These are phyloP conservation scores for Exocentrus adspersus DNA, from an alignment of 2,888 invertebrate genomes.

Conservation along the genomic window DNA sequence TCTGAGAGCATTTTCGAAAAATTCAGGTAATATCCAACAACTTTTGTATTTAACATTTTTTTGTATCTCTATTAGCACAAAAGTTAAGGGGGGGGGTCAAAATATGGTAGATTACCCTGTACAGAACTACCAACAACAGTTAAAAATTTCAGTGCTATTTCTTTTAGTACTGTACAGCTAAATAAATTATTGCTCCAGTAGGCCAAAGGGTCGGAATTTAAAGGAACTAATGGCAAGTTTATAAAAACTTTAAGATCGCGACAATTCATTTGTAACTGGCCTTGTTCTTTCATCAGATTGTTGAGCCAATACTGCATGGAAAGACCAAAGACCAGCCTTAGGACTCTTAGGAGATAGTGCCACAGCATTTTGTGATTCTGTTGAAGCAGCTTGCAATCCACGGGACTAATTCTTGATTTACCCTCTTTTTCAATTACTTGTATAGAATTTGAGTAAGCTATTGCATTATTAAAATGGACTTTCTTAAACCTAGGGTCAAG, in stretches of 20 bases:
- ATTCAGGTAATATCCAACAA: too few species aligned
- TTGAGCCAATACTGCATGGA: background rate
- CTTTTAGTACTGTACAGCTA: background rate
- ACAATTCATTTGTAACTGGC: background rate
- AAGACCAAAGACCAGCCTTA: too few species aligned
- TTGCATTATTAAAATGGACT: slow-evolving; percentile 10
- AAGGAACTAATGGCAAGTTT: background rate
- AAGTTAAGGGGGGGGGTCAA: too few species aligned
- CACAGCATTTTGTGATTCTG: too few species aligned
- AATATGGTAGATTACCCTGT: too few species aligned
- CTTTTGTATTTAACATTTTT: too few species aligned
- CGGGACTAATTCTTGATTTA: background rate
- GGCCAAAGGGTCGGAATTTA: background rate
- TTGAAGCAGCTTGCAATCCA: too few species aligned
- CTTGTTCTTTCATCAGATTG: background rate
- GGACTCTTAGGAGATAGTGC: too few species aligned
- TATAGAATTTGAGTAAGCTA: too few species aligned
- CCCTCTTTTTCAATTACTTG: background rate
- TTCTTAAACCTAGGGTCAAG: slow-evolving; percentile 37
- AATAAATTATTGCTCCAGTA: background rate
- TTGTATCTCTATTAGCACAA: too few species aligned
- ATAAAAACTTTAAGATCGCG: background rate
- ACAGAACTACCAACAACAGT: background rate
- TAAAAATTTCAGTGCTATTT: background rate
- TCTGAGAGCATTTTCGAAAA: too few species aligned